A percentile compares a stretch with the other conserved stretches of the same genome.
These are phyloP conservation scores for Microtus oregoni DNA, from an alignment of 2,113 vertebrate genomes.

Conservation along the genomic window DNA sequence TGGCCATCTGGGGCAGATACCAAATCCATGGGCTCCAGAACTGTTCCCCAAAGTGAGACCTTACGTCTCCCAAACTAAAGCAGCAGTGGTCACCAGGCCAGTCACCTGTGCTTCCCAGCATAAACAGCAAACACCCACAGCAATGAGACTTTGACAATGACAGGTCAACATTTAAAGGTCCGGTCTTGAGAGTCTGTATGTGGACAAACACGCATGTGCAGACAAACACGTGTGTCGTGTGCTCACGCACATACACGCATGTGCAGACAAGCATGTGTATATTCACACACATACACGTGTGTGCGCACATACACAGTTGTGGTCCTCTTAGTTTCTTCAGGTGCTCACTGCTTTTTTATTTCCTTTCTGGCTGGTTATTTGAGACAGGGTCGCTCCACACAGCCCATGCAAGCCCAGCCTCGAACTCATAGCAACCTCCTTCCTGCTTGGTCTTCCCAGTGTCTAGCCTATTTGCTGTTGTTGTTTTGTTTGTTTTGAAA, in stretches of 20 bases:
- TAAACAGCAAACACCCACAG: background rate
- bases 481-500: background rate
- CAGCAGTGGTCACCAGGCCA: rapidly evolving
- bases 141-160: rapidly evolving
- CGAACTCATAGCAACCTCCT: background rate
- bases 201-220: background rate
- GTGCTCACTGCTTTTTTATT: background rate
- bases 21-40: background rate
- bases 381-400: background rate
- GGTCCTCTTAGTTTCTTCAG: background rate
- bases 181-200: background rate
- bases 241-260: no score
- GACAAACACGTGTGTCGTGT: background rate
- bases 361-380: background rate
- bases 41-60: background rate
- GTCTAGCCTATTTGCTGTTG: background rate
- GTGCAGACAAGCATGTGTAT: no score
- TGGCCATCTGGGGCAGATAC: background rate
- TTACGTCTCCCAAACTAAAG: background rate
- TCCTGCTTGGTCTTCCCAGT: background rate
- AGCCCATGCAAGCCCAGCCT: background rate
- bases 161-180: background rate
- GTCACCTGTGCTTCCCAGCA: background rate
- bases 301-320: background rate
- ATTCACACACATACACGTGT: no score